These are phyloP conservation scores for Eupeodes latifasciatus DNA, from an alignment of 2,888 invertebrate genomes.

Conservation along the genomic window DNA sequence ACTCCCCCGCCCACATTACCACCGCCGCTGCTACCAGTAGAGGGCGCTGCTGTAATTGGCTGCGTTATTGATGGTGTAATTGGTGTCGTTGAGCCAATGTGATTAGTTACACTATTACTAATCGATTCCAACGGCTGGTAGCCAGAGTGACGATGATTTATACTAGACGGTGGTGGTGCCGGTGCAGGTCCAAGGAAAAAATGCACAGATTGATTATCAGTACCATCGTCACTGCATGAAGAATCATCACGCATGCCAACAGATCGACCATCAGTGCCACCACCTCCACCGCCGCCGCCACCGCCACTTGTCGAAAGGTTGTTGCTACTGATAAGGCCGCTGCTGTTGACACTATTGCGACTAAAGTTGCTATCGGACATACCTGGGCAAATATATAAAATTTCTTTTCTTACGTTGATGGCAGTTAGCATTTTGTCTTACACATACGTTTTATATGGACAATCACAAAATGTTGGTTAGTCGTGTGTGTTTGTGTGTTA, in stretches of 20 bases:
- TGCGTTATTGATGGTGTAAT: constrained; percentile 59
- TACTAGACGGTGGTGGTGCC: constrained; percentile 42
- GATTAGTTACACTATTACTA: constrained; percentile 56
- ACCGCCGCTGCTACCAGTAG: constrained; percentile 46
- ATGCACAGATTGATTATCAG: constrained; percentile 80
- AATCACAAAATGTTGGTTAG: constrained; percentile 67
- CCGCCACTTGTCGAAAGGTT: constrained; percentile 75
- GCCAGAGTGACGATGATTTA: constrained; percentile 63
- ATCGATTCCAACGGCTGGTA: constrained; percentile 66
- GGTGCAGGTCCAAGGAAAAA: constrained; percentile 79
- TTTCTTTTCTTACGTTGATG: constrained; percentile 81
- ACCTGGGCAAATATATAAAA: constrained; percentile 81
- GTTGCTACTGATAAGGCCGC: constrained; percentile 76
- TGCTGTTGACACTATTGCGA: constrained; percentile 78
- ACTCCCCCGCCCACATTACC: neutral
- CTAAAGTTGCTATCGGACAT: constrained; percentile 80
- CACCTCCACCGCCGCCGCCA: constrained; percentile 77
- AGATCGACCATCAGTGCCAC: constrained; percentile 78
- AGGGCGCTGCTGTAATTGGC: constrained; percentile 38
- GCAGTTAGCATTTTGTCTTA: constrained; percentile 70
- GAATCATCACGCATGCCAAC: constrained; percentile 81
- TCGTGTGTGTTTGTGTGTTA: constrained; percentile 38
- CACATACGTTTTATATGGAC: constrained; percentile 63
- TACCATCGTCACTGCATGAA: constrained; percentile 82
- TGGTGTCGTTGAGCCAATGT: constrained; percentile 67